A percentile compares a stretch with the other conserved stretches of the same genome.
phyloP scores from a whole-genome alignment of 2,113 vertebrate species.

The Circaetus gallicus region DNA sequence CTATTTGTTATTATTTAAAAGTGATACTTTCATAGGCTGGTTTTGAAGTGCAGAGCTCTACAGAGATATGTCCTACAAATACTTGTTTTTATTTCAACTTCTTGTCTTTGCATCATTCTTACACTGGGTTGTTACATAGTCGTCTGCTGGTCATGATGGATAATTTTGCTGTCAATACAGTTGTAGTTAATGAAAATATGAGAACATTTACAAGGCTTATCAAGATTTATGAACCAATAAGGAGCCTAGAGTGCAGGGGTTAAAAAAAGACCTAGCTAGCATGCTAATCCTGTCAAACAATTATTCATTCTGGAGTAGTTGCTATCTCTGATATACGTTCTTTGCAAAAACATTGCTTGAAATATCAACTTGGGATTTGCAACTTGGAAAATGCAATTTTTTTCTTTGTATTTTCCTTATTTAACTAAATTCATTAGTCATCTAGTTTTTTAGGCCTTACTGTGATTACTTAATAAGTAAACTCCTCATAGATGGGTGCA shows the following conservation, averaged over 20 bases:
- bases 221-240: slow-evolving; percentile 25
- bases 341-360: neutral
- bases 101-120: neutral
- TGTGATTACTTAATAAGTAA: neutral
- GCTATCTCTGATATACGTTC: neutral
- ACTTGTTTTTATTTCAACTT: neutral
- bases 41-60: neutral
- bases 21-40: neutral
- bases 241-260: neutral
- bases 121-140: neutral
- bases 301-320: neutral
- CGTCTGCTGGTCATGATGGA: neutral
- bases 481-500: neutral
- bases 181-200: slow-evolving; percentile 39
- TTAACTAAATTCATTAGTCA: neutral
- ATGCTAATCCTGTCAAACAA: neutral
- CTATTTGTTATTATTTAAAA: slow-evolving; percentile 21
- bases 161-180: neutral
- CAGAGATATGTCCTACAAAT: neutral
- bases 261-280: neutral
- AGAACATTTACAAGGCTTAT: neutral
- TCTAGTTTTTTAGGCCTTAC: neutral
- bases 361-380: neutral
- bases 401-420: neutral
- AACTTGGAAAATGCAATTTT: neutral